Evolutionary conservation across 2,113 vertebrate species (phyloP).

Genomic region (Tursiops truncatus): DNA sequence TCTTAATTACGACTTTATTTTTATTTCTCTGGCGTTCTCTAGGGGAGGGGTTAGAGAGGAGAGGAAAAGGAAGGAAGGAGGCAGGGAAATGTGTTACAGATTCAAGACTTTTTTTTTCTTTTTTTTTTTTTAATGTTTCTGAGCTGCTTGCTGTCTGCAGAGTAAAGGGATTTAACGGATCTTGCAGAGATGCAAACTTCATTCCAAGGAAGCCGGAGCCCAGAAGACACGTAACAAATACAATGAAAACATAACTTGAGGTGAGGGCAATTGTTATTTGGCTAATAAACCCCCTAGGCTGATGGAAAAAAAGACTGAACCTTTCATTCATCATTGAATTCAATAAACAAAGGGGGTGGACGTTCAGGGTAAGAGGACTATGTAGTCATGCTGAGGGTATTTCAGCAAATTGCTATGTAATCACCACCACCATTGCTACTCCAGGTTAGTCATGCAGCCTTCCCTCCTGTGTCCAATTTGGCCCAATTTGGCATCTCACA

Average conservation of each 20-base stretch:
- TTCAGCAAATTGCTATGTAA: constrained; percentile 75
- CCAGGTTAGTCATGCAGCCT: background rate
- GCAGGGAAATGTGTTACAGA: constrained; percentile 21
- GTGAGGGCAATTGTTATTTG: constrained; percentile 79
- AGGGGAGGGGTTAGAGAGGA: constrained; percentile 50
- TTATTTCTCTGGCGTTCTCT: constrained; percentile 55
- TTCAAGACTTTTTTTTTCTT: constrained; percentile 42
- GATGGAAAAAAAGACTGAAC: constrained; percentile 73
- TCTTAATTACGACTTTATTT: constrained; percentile 69
- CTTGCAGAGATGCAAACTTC: constrained; percentile 74
- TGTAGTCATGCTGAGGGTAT: constrained; percentile 53
- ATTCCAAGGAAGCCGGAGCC: constrained; percentile 72
- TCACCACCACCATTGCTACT: constrained; percentile 50
- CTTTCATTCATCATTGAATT: constrained; percentile 80
- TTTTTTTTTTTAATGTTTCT: constrained; percentile 49
- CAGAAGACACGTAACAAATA: constrained; percentile 78
- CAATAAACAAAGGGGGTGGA: constrained; percentile 79
- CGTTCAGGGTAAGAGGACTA: constrained; percentile 74
- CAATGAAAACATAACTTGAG: constrained; percentile 79
- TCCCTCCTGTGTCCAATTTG: constrained; percentile 1
- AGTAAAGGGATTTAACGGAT: constrained; percentile 73
- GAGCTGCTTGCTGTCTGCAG: constrained; percentile 60
- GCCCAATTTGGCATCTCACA: background rate
- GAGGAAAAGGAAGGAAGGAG: constrained; percentile 48
- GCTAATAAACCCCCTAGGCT: constrained; percentile 81